Percentiles rank a stretch among this genome's conserved stretches.
Conservation (phyloP, 2,888 invertebrate genomes). For the Apeira syringaria region DNA sequence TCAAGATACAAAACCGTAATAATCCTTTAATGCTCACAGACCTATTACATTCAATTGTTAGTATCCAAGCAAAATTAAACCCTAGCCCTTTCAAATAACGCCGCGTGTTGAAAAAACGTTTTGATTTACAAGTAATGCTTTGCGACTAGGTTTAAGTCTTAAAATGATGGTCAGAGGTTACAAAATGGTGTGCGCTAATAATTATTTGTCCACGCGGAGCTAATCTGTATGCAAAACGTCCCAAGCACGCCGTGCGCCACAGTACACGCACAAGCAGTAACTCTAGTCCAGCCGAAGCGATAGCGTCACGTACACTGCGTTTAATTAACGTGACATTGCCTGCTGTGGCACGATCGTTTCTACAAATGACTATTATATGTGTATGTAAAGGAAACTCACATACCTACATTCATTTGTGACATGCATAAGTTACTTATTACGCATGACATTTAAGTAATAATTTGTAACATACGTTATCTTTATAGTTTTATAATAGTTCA, state of each 20-base stretch:
- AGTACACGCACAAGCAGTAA: constrained; percentile 15
- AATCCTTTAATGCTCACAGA: constrained; percentile 3
- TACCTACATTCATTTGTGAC: no score
- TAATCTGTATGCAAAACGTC: constrained; percentile 53
- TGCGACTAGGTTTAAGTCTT: background rate
- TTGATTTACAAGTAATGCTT: background rate
- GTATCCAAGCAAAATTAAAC: background rate
- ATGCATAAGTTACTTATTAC: no score
- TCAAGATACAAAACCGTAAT: constrained; percentile 11
- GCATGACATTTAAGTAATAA: no score
- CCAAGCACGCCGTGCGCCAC: constrained; percentile 30
- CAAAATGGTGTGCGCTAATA: constrained; percentile 24
- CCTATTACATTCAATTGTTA: background rate
- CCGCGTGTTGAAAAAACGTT: background rate
- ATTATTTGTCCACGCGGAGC: constrained; percentile 18
- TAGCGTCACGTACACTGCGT: constrained; percentile 11
- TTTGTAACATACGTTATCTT: no score
- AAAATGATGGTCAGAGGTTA: background rate
- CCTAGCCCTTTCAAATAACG: background rate
- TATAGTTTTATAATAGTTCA: no score
- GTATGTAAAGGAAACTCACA: no score
- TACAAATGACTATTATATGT: constrained; percentile 8
- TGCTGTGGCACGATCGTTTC: constrained; percentile 5
- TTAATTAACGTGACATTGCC: constrained; percentile 16
- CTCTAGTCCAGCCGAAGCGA: constrained; percentile 7